phyloP scores from a whole-genome alignment of 1,140 invertebrate genomes.

The Laupala kohalensis region DNA sequence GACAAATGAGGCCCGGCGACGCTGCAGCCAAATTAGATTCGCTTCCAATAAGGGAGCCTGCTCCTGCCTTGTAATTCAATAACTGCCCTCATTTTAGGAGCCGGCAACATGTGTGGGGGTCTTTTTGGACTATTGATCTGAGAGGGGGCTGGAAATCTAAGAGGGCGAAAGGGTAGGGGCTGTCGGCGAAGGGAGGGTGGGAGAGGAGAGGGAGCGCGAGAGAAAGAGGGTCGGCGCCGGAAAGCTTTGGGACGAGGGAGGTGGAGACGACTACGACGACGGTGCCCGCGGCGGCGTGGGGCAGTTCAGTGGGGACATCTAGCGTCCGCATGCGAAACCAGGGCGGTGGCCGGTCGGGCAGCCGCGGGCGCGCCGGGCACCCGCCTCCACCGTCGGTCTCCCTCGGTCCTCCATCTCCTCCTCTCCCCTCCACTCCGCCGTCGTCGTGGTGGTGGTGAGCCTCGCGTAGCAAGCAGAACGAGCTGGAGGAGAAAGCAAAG shows the following conservation, averaged over 20 bases:
- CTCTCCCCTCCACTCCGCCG: not conserved
- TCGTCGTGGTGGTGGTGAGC: too few relatives aligned
- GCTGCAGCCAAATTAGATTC: conserved; percentile 15
- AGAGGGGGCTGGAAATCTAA: conserved; percentile 5
- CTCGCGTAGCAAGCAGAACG: too few relatives aligned
- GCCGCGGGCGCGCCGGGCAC: not conserved
- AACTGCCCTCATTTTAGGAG: conserved; percentile 16
- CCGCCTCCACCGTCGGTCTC: not conserved
- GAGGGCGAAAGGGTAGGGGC: not conserved
- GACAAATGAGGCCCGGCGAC: conserved; percentile 14
- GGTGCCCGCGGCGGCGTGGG: not conserved
- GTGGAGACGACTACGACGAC: not conserved
- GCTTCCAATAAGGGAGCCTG: conserved; percentile 15
- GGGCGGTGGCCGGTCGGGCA: not conserved
- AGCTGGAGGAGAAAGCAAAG: too few relatives aligned
- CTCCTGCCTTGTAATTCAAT: conserved; percentile 16
- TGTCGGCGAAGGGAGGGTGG: conserved; percentile 7
- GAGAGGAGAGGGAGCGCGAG: conserved; percentile 2
- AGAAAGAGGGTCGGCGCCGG: not conserved
- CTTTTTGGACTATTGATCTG: conserved; percentile 16
- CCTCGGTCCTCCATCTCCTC: not conserved
- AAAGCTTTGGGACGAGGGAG: not conserved
- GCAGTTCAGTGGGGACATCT: conserved; percentile 11
- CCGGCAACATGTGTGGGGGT: conserved; percentile 15
- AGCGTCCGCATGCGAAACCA: conserved; percentile 8